These are phyloP conservation scores for Phengaris alcon DNA, from an alignment of 2,888 invertebrate species.

Conservation along the genomic window DNA sequence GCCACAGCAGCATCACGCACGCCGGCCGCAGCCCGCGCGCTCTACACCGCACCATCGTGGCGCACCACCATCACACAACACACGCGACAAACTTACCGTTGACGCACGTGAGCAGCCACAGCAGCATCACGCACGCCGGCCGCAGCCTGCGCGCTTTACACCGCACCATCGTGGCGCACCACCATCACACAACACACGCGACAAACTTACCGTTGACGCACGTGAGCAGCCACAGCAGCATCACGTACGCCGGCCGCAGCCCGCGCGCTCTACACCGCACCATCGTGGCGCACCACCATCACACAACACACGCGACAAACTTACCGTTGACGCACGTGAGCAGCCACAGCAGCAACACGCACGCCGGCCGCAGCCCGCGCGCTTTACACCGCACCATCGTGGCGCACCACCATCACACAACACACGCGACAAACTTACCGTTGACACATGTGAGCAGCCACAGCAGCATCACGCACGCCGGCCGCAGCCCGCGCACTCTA, in stretches of 20 bases:
- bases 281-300: conserved; percentile 50
- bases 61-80: conserved; percentile 40
- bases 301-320: conserved; percentile 42
- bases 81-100: conserved; percentile 60
- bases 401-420: conserved; percentile 40
- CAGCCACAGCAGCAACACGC: conserved; percentile 63
- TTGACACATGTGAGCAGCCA: conserved; percentile 69
- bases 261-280: conserved; percentile 55
- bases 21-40: conserved; percentile 60
- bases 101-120: conserved; percentile 69
- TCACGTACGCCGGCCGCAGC: conserved; percentile 59
- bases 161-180: conserved; percentile 53
- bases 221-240: conserved; percentile 65
- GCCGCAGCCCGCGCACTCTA: conserved; percentile 58
- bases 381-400: conserved; percentile 57
- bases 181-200: conserved; percentile 48
- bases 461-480: conserved; percentile 59
- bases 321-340: conserved; percentile 71
- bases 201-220: conserved; percentile 48
- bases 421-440: conserved; percentile 56
- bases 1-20: conserved; percentile 63
- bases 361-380: conserved; percentile 60
- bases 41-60: conserved; percentile 54
- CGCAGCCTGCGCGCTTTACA: conserved; percentile 55
- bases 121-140: conserved; percentile 59